Conservation (phyloP, 2,888 invertebrate species). For the Lasioglossum calceatum region DNA sequence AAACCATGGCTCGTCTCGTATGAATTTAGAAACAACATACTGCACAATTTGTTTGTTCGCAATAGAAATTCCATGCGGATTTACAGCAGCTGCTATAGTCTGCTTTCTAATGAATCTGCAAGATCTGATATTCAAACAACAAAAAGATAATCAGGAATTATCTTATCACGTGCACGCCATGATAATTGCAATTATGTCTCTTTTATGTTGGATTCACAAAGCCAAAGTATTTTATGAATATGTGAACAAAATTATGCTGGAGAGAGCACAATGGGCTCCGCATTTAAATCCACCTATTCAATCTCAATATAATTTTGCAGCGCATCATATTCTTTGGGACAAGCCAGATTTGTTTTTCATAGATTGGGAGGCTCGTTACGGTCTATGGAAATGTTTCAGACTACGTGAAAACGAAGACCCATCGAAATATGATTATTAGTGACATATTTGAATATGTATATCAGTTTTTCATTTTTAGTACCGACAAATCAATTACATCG, state of each 20-base stretch:
- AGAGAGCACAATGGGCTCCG: constrained; percentile 87
- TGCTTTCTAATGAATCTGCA: constrained; percentile 88
- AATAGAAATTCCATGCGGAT: constrained; percentile 87
- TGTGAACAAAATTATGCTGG: constrained; percentile 86
- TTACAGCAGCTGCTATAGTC: constrained; percentile 86
- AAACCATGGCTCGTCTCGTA: constrained; percentile 84
- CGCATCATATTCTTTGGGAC: constrained; percentile 87
- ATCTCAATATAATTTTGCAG: constrained; percentile 85
- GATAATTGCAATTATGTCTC: constrained; percentile 87
- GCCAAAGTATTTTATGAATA: constrained; percentile 87
- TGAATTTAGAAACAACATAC: constrained; percentile 86
- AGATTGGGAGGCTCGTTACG: constrained; percentile 88
- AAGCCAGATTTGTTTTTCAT: constrained; percentile 88
- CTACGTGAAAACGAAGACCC: constrained; percentile 25
- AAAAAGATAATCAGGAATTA: constrained; percentile 74
- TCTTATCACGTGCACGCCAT: constrained; percentile 87
- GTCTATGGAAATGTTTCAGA: constrained; percentile 87
- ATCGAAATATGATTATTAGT: constrained; percentile 13
- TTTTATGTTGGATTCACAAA: constrained; percentile 88
- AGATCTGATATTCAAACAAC: constrained; percentile 83
- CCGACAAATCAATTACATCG: background rate
- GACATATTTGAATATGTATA: background rate
- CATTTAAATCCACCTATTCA: constrained; percentile 88
- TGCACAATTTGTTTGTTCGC: constrained; percentile 86
- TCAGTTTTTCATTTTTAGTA: background rate